phyloP scores from a whole-genome alignment of 2,888 invertebrate species.

The Melanchra persicariae region DNA sequence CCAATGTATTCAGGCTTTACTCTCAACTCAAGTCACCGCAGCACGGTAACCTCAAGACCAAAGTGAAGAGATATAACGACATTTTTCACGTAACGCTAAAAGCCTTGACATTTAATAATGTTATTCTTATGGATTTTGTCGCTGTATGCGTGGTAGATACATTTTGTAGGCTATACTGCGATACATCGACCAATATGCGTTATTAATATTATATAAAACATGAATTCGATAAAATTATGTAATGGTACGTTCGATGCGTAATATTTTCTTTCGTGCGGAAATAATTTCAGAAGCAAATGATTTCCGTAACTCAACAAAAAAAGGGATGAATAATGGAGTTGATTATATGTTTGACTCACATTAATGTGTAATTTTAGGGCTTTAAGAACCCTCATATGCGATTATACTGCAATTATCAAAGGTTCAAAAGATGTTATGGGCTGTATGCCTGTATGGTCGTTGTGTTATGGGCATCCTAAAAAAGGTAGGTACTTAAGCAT shows the following conservation, averaged over 20 bases:
- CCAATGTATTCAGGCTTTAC: conserved; percentile 43
- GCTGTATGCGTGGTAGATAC: conserved; percentile 31
- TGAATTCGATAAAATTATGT: conserved; percentile 53
- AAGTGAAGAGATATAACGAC: conserved; percentile 56
- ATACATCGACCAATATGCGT: conserved; percentile 41
- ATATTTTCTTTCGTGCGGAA: conserved; percentile 58
- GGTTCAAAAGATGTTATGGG: neutral
- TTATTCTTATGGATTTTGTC: conserved; percentile 61
- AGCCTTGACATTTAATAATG: conserved; percentile 67
- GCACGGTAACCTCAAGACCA: conserved; percentile 37
- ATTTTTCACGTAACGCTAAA: conserved; percentile 66
- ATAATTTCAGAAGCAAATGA: conserved; percentile 46
- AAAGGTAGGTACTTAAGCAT: neutral
- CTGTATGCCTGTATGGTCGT: too few relatives aligned
- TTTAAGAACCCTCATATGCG: neutral
- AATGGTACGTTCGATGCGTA: conserved; percentile 36
- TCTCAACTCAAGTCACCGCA: conserved; percentile 38
- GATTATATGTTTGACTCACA: conserved; percentile 8
- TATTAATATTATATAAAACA: conserved; percentile 50
- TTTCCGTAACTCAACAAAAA: conserved; percentile 47
- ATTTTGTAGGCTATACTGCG: conserved; percentile 23
- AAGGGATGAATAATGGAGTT: conserved; percentile 30
- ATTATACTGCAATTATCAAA: neutral
- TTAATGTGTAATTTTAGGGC: conserved; percentile 1
- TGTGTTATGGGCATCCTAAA: neutral